phyloP scores from a whole-genome alignment of 1,140 invertebrate genomes.

The Adelges cooleyi region DNA sequence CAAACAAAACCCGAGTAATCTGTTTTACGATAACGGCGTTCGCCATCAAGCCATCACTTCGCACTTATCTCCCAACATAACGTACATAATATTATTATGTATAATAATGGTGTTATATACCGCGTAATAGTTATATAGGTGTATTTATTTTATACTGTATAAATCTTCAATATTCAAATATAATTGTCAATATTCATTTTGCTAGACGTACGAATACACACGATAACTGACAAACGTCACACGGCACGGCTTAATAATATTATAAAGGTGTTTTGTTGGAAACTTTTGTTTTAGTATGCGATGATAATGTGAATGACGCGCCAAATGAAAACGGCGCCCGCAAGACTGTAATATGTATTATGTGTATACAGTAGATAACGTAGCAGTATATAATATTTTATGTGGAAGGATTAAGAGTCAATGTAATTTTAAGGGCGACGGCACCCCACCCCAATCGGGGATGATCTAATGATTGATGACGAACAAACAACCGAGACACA shows the following conservation, averaged over 20 bases:
- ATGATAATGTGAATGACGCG: constrained; percentile 12
- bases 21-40: too few relatives aligned
- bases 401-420: not conserved
- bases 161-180: too few relatives aligned
- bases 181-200: too few relatives aligned
- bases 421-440: constrained; percentile 2
- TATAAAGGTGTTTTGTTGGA: not conserved
- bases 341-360: not conserved
- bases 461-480: not conserved
- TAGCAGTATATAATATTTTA: not conserved
- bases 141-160: too few relatives aligned
- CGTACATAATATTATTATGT: too few relatives aligned
- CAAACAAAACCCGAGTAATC: too few relatives aligned
- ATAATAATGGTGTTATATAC: too few relatives aligned
- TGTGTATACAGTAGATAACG: not conserved
- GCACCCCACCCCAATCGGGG: not conserved
- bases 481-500: too few relatives aligned
- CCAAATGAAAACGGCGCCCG: constrained; percentile 9
- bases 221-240: not conserved
- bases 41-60: too few relatives aligned
- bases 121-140: too few relatives aligned
- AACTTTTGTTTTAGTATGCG: not conserved
- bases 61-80: too few relatives aligned
- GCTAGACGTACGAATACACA: not conserved
- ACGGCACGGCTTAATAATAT: not conserved